phyloP scores from a whole-genome alignment of 2,888 invertebrate species.

The Drosophila cracens region DNA sequence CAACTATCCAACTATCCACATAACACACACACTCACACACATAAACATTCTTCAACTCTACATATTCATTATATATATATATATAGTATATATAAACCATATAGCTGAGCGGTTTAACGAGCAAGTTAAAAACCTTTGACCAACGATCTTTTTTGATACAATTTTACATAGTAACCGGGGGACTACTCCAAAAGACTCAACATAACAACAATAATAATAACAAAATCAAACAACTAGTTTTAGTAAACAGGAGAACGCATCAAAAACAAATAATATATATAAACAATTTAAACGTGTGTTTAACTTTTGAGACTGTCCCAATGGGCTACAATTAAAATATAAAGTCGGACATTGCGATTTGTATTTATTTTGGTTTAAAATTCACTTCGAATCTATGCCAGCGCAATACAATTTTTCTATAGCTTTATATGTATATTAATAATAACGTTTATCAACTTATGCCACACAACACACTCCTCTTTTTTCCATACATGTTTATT shows the following conservation, averaged over 20 bases:
- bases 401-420: slow-evolving; percentile 60
- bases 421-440: slow-evolving; percentile 79
- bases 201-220: slow-evolving; percentile 7
- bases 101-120: slow-evolving; percentile 49
- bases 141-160: slow-evolving; percentile 64
- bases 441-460: slow-evolving; percentile 42
- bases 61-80: slow-evolving; percentile 29
- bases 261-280: slow-evolving; percentile 21
- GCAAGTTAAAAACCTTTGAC: slow-evolving; percentile 41
- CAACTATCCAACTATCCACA: slow-evolving; percentile 29
- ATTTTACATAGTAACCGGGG: slow-evolving; percentile 53
- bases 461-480: slow-evolving; percentile 4
- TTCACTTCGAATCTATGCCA: slow-evolving; percentile 23
- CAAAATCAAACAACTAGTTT: slow-evolving; percentile 46
- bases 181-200: slow-evolving; percentile 28
- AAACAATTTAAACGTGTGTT: slow-evolving; percentile 36
- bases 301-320: slow-evolving; percentile 67
- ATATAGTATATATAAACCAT: slow-evolving; percentile 24
- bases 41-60: slow-evolving; percentile 17
- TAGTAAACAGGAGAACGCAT: slow-evolving; percentile 47
- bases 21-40: slow-evolving; percentile 9
- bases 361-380: slow-evolving; percentile 37
- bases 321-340: slow-evolving; percentile 48
- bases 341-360: slow-evolving; percentile 19
- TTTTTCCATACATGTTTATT: slow-evolving; percentile 20